Conservation (phyloP, 92 coral and sea anemone genomes). For the Parazoanthus swiftii region DNA sequence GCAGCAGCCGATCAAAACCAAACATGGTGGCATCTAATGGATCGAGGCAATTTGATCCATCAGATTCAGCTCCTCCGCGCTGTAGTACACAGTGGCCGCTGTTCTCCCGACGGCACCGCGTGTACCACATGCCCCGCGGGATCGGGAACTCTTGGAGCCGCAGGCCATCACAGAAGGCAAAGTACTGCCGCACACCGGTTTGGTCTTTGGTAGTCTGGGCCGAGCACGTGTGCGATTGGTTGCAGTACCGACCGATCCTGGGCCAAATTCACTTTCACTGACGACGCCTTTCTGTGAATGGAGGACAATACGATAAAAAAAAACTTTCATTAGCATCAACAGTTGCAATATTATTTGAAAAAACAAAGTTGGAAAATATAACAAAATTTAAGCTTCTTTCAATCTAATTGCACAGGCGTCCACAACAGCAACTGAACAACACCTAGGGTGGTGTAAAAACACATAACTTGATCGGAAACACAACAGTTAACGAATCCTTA, state of each 20-base stretch:
- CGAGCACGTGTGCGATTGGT: background rate
- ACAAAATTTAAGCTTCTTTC: no score
- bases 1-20: background rate
- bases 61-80: slow-evolving; percentile 1
- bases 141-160: background rate
- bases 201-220: slow-evolving; percentile 5
- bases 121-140: background rate
- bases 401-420: background rate
- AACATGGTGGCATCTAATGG: background rate
- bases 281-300: no score
- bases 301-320: no score
- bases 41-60: background rate
- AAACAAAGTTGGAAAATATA: no score
- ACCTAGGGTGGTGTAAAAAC: no score
- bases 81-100: background rate
- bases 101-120: background rate
- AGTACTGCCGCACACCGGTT: background rate
- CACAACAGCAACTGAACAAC: background rate
- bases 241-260: background rate
- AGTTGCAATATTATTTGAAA: no score
- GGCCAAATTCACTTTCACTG: background rate
- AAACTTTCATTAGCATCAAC: no score
- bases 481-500: no score
- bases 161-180: slow-evolving; percentile 30
- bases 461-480: no score